phyloP scores from a whole-genome alignment of 2,888 invertebrate genomes.

The Argyra leucocephala region DNA sequence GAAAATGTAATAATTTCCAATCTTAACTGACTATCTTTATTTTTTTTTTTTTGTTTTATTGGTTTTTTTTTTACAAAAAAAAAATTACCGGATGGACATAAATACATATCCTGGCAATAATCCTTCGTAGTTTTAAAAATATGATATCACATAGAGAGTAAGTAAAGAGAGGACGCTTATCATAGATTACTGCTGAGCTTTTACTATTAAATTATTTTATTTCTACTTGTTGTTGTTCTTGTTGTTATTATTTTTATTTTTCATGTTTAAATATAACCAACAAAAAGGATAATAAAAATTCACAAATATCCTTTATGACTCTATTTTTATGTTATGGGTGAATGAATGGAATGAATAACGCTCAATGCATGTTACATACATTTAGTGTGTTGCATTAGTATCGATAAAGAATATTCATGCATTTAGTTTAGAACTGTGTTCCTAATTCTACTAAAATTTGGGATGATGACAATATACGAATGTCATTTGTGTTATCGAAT shows the following conservation, averaged over 20 bases:
- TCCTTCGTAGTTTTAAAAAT: background rate
- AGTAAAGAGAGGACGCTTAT: no score
- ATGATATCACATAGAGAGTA: background rate
- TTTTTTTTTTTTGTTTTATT: background rate
- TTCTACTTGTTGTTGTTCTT: background rate
- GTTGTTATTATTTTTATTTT: background rate
- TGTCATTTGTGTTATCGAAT: no score
- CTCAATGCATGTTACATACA: no score
- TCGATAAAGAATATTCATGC: no score
- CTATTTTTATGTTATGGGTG: background rate
- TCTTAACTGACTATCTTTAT: background rate
- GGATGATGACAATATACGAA: no score
- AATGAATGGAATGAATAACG: no score
- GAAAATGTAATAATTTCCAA: constrained; percentile 1
- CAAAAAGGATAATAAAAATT: constrained; percentile 3
- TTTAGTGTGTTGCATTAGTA: no score
- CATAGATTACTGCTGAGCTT: background rate
- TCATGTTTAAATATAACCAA: background rate
- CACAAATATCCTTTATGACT: constrained; percentile 2
- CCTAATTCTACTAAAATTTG: no score
- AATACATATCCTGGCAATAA: background rate
- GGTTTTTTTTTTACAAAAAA: background rate
- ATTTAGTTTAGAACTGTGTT: no score
- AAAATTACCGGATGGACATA: background rate
- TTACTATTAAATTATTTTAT: background rate